Percentiles rank a stretch among this genome's conserved stretches.
Conservation (phyloP, 1,140 invertebrate genomes). For the Venturia canescens region DNA sequence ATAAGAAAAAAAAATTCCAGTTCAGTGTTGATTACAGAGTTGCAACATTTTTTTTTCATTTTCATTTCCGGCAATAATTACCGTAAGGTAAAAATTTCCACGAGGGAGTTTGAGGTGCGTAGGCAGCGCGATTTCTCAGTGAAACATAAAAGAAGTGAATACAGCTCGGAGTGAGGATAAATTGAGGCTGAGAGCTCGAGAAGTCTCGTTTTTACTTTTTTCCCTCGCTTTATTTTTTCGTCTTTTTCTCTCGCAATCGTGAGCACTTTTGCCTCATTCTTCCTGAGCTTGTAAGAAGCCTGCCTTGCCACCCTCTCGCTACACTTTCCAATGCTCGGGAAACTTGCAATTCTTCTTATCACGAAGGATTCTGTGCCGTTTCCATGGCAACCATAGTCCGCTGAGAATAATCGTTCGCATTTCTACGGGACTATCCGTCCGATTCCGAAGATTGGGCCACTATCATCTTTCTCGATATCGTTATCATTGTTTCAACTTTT, state of each 20-base stretch:
- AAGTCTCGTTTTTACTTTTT: slow-evolving; percentile 29
- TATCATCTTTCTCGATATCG: slow-evolving; percentile 17
- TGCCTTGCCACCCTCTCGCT: slow-evolving; percentile 35
- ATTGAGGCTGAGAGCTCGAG: slow-evolving; percentile 5
- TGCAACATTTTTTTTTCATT: too few species aligned
- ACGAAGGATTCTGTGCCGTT: slow-evolving; percentile 61
- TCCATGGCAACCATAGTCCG: slow-evolving; percentile 58
- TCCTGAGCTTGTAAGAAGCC: slow-evolving; percentile 9
- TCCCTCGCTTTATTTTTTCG: slow-evolving; percentile 30
- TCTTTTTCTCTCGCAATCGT: slow-evolving; percentile 18
- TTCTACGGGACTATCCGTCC: slow-evolving; percentile 42
- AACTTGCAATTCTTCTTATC: slow-evolving; percentile 6
- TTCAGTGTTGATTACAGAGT: too few species aligned
- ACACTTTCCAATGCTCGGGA: slow-evolving; percentile 5
- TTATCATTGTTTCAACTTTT: slow-evolving; percentile 18
- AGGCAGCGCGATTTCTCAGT: slow-evolving; percentile 43
- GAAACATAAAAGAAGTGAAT: slow-evolving; percentile 42
- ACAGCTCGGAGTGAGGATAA: slow-evolving; percentile 23
- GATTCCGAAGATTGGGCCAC: slow-evolving; percentile 55
- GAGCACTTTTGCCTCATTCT: slow-evolving; percentile 27
- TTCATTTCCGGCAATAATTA: too few species aligned
- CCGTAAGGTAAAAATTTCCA: too few species aligned
- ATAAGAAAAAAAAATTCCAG: too few species aligned
- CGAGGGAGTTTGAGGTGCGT: neutral
- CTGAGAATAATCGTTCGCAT: slow-evolving; percentile 56